Evolutionary conservation across 2,888 invertebrate genomes (phyloP).

Genomic region (Lepeophtheirus nordmannii): DNA sequence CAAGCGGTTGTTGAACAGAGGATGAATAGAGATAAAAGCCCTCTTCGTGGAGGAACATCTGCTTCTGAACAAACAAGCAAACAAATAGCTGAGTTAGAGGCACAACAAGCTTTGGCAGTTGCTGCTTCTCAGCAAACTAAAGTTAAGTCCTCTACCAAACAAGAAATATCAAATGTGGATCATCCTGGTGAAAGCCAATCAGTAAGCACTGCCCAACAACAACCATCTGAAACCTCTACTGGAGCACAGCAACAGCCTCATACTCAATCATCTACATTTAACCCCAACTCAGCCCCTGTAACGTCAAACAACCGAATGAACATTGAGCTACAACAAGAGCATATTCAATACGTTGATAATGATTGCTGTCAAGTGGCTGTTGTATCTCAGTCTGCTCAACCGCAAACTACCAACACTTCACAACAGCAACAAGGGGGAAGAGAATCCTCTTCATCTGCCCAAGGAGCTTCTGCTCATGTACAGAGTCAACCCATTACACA

Average conservation of each 20-base stretch:
- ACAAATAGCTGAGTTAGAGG: neutral
- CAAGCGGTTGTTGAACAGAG: neutral
- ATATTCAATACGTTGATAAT: constrained; percentile 19
- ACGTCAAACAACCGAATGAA: constrained; percentile 7
- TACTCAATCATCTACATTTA: neutral
- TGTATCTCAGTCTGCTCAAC: neutral
- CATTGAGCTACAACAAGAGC: constrained; percentile 20
- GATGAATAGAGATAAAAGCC: constrained; percentile 2
- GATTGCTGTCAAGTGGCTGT: constrained; percentile 20
- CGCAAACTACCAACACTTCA: neutral
- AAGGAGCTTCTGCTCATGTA: neutral
- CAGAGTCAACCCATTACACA: neutral
- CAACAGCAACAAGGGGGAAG: neutral
- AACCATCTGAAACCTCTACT: neutral
- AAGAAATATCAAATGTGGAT: neutral
- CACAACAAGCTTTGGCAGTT: neutral
- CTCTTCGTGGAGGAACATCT: neutral
- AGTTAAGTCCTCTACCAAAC: neutral
- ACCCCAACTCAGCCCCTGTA: neutral
- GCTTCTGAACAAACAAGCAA: neutral
- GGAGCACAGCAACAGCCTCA: neutral
- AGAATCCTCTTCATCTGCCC: no score
- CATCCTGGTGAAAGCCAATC: neutral
- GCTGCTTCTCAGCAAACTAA: neutral
- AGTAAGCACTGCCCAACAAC: neutral